A percentile compares a stretch with the other conserved stretches of the same genome.
phyloP scores from a whole-genome alignment of 2,797 vertebrate genomes.

The Catharus ustulatus region DNA sequence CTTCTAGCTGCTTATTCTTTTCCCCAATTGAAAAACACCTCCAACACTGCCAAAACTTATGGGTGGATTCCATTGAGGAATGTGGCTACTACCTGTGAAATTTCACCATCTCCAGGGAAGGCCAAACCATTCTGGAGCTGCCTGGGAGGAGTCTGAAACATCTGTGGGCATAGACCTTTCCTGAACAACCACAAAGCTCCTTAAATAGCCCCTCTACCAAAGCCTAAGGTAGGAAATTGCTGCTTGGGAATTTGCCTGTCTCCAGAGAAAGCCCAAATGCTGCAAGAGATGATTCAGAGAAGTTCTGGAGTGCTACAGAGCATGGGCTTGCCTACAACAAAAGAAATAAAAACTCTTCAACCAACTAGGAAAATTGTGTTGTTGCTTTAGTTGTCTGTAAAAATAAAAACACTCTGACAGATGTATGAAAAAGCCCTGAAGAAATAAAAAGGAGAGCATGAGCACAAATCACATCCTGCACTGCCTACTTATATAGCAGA shows the following conservation, averaged over 20 bases:
- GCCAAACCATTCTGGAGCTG: neutral
- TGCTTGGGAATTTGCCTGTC: neutral
- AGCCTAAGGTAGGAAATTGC: neutral
- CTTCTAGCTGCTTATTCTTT: neutral
- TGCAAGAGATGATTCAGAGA: neutral
- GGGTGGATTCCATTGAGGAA: neutral
- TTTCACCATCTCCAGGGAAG: neutral
- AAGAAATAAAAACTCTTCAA: neutral
- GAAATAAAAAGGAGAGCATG: neutral
- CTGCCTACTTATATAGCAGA: accelerated
- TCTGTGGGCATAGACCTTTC: neutral
- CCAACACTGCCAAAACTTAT: neutral
- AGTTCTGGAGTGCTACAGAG: neutral
- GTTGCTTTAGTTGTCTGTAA: neutral
- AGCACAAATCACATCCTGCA: neutral
- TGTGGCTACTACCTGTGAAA: neutral
- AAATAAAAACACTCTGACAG: neutral
- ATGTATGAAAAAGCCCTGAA: neutral
- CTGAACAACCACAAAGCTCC: neutral
- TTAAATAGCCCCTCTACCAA: neutral
- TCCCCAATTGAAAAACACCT: neutral
- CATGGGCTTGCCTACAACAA: neutral
- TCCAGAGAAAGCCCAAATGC: neutral
- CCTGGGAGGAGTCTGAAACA: neutral
- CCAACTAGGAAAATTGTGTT: neutral